Evolutionary conservation across 2,888 invertebrate genomes (phyloP).

Genomic region (Ceriagrion tenellum): DNA sequence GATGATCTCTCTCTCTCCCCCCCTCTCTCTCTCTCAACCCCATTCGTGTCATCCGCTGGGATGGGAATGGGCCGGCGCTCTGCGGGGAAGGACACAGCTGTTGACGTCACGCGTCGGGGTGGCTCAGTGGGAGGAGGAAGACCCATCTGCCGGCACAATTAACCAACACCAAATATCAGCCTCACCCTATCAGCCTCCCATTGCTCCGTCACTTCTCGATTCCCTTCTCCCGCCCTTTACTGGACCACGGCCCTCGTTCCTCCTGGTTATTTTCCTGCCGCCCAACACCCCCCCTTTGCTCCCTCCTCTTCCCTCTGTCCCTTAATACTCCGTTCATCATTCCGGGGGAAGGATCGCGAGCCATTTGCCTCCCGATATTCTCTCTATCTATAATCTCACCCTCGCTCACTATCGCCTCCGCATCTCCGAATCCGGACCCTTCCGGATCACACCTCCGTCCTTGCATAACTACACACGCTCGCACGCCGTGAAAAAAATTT

Average conservation of each 20-base stretch:
- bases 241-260: not conserved
- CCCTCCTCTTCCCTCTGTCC: not conserved
- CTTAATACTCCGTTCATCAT: conserved; percentile 47
- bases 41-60: not conserved
- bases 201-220: not conserved
- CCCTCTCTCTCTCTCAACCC: not conserved
- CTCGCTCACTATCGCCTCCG: not conserved
- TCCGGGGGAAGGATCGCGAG: not conserved
- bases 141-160: not conserved
- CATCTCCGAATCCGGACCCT: not conserved
- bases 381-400: not conserved
- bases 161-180: not conserved
- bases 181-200: not conserved
- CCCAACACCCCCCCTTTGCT: not conserved
- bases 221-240: not conserved
- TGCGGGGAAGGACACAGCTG: not conserved
- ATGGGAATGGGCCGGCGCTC: not conserved
- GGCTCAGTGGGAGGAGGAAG: not conserved
- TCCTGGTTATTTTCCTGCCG: no score
- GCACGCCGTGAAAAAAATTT: not conserved
- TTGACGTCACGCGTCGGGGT: not conserved
- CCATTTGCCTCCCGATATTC: not conserved
- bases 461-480: not conserved
- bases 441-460: not conserved
- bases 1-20: not conserved